Base-by-base conservation (phyloP, 1,140 invertebrate genomes). In the Galendromus occidentalis region DNA sequence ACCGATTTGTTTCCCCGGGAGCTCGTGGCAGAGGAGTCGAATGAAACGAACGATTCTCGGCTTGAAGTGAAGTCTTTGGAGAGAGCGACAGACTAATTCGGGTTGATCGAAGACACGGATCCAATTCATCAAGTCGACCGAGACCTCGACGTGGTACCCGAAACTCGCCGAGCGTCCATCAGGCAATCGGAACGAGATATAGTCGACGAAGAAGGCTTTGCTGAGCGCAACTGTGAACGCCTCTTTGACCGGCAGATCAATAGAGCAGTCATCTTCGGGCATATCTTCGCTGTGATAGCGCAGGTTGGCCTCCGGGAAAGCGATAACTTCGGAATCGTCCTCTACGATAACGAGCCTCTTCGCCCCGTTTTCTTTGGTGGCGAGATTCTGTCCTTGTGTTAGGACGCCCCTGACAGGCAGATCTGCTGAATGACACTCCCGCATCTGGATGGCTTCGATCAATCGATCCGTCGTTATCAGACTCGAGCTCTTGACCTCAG, bases 111-210 rank as follows among this genome's bases (percentile, higher is more conserved):
- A 82, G 33, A 98, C 85, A 66, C 85, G 82, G 64, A 88, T 82
- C 91, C 94, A 98, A 75, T 95, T 87, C 76, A 88, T 87, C 75
- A 91, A 85, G 81, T 98, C 89, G 77, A 95, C 88, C 0, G 91
- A 96, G 12, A 95, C 87, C 76, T 98, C 92, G 67, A 98, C 84
- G 72, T 85, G 95, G 76, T 98, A 98, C 0, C 90, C 93, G 79
- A 97, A 97, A 1, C 90, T 91, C 67, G 84, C 85, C 70, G 84
- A 81, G 76, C 97, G 92, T 70, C 84, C 79, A 78, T 98, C 93
- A 91, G 91, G 96, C 0, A 98, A 78, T 59, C 96, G 78, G 81
- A 98, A 83, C 70, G 84, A 83, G 51, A 97, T 83, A 72, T 93
- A 86, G 80, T 98, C 97, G 68, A 98, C 83, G 72, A 96, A 95